phyloP scores from a whole-genome alignment of 2,113 vertebrate genomes.

The Phaethon lepturus region DNA sequence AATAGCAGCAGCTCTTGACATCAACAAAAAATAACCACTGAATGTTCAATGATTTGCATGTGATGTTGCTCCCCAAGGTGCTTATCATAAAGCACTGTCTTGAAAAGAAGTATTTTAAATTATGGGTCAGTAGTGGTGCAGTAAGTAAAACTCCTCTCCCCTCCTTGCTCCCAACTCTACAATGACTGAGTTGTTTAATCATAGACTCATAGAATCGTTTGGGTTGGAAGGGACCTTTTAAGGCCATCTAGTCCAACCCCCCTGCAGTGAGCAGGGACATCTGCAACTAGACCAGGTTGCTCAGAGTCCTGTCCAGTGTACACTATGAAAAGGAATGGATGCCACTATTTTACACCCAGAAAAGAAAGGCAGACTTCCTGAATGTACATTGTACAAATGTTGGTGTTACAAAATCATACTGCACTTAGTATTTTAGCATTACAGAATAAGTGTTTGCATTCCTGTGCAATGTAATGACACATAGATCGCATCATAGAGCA shows the following conservation, averaged over 20 bases:
- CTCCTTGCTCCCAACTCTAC: background rate
- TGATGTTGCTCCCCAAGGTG: background rate
- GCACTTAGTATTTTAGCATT: background rate
- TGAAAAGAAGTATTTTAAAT: background rate
- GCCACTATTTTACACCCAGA: background rate
- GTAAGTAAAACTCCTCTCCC: background rate
- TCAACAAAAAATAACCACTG: background rate
- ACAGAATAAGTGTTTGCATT: background rate
- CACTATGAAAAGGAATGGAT: background rate
- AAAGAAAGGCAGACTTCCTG: background rate
- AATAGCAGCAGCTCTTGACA: background rate
- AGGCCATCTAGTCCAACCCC: no score
- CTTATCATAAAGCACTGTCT: background rate
- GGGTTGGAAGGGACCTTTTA: no score
- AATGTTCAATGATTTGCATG: background rate
- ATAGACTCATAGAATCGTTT: no score
- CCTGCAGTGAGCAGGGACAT: no score
- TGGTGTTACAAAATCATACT: background rate
- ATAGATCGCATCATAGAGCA: background rate
- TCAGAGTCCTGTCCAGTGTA: no score
- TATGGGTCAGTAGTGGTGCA: background rate
- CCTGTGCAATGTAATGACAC: background rate
- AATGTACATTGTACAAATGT: background rate
- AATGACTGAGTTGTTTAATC: background rate
- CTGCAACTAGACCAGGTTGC: no score